phyloP scores from a whole-genome alignment of 2,797 vertebrate genomes.

The Taenioides sp. region DNA sequence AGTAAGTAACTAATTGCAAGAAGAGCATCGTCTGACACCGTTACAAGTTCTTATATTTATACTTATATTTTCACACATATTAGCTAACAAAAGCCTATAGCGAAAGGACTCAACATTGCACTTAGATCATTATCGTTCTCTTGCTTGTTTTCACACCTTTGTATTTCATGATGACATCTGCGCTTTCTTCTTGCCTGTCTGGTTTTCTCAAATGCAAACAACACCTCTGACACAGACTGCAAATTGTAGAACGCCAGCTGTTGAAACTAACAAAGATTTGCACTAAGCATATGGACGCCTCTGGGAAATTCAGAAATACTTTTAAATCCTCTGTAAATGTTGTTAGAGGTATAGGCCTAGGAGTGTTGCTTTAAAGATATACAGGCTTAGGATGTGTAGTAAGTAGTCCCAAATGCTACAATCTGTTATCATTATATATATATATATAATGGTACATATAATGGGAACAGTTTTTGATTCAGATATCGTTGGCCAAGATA shows the following conservation, averaged over 20 bases:
- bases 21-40: background rate
- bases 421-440: background rate
- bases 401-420: background rate
- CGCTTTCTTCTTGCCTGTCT: constrained; percentile 19
- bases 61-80: background rate
- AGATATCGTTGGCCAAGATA: too few species aligned
- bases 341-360: too few species aligned
- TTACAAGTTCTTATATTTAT: background rate
- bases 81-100: background rate
- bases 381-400: background rate
- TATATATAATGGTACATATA: too few species aligned
- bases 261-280: background rate
- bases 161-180: constrained; percentile 15
- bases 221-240: constrained; percentile 9
- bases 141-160: background rate
- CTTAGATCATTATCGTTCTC: constrained; percentile 5
- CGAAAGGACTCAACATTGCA: background rate
- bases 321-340: constrained; percentile 4
- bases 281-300: constrained; percentile 2
- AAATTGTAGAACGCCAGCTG: constrained; percentile 15
- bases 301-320: background rate
- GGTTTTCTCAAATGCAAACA: constrained; percentile 27
- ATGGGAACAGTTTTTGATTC: too few species aligned
- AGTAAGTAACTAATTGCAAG: background rate
- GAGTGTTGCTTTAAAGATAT: background rate